phyloP scores from a whole-genome alignment of 1,140 invertebrate species.

The Eupristina koningsbergeri region DNA sequence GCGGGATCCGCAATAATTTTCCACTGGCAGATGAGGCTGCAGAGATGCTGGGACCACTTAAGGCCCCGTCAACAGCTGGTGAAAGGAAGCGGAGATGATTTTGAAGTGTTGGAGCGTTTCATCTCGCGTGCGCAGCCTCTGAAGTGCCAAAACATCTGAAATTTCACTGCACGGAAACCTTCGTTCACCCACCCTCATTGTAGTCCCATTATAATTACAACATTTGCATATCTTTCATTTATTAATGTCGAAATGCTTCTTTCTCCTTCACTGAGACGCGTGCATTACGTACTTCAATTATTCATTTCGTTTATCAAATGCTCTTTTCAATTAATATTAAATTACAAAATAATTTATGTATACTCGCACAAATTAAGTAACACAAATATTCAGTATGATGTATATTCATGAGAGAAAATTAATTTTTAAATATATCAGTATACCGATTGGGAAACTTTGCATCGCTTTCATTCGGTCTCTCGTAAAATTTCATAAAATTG shows the following conservation, averaged over 20 bases:
- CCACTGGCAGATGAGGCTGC: conserved; percentile 15
- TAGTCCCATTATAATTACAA: too few relatives aligned
- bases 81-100: not conserved
- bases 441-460: not conserved
- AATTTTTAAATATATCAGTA: not conserved
- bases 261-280: too few relatives aligned
- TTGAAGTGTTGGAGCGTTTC: too few relatives aligned
- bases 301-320: not conserved
- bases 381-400: not conserved
- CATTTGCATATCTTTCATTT: too few relatives aligned
- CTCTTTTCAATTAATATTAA: conserved; percentile 5
- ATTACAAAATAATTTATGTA: not conserved
- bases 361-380: too few relatives aligned
- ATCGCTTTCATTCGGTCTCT: not conserved
- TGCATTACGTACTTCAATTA: too few relatives aligned
- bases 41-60: too few relatives aligned
- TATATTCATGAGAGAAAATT: not conserved
- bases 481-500: not conserved
- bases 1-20: conserved; percentile 31
- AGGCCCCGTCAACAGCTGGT: not conserved
- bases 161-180: not conserved
- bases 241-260: too few relatives aligned
- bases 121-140: not conserved
- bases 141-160: not conserved
- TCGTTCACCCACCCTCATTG: too few relatives aligned